These are phyloP conservation scores for Meiosimyza platycephala DNA, from an alignment of 2,888 invertebrate genomes.

Conservation along the genomic window DNA sequence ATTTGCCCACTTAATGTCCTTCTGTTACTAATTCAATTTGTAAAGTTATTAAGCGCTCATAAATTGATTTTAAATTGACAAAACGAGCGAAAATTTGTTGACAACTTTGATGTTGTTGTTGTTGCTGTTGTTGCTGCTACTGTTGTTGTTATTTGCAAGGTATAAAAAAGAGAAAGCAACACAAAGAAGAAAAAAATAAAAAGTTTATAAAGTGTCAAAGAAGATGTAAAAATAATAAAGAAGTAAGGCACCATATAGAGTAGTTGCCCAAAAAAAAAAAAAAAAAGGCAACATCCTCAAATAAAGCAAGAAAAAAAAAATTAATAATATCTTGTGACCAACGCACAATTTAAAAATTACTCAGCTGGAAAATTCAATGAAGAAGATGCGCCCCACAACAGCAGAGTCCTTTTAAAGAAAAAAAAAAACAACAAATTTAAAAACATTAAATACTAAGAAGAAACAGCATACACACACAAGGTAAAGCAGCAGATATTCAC, in stretches of 20 bases:
- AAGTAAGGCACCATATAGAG: background rate
- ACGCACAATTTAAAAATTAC: slow-evolving; percentile 34
- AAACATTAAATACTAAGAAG: background rate
- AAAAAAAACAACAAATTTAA: background rate
- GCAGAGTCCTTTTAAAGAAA: background rate
- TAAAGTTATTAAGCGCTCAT: background rate
- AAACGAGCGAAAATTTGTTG: background rate
- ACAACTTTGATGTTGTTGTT: slow-evolving; percentile 4
- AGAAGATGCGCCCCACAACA: background rate
- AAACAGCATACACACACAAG: background rate
- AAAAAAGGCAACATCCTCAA: background rate
- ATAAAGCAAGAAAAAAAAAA: background rate
- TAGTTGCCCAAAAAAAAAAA: background rate
- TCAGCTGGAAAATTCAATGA: slow-evolving; percentile 38
- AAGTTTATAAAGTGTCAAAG: background rate
- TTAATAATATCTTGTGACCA: slow-evolving; percentile 24
- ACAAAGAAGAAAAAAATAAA: slow-evolving; percentile 28
- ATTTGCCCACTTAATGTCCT: no score
- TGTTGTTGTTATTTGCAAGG: slow-evolving; percentile 3
- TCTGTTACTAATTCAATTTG: no score
- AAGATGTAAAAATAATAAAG: background rate
- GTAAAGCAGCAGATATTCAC: background rate
- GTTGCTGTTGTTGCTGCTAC: slow-evolving; percentile 11
- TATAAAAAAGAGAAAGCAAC: slow-evolving; percentile 18
- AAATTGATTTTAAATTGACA: slow-evolving; percentile 18